phyloP scores from a whole-genome alignment of 2,888 invertebrate species.

The Drosophila diplacantha region DNA sequence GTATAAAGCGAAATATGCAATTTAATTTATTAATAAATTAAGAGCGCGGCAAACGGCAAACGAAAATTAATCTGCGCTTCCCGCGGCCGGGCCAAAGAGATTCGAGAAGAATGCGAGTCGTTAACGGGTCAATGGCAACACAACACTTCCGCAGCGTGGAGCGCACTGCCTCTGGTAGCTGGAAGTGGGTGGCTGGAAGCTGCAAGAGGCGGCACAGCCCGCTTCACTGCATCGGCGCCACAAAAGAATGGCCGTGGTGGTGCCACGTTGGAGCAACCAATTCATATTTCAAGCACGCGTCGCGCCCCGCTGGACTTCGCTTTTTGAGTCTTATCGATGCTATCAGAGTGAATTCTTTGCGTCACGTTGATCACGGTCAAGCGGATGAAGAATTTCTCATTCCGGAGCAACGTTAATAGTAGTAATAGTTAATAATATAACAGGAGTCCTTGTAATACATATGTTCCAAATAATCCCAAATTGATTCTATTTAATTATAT shows the following conservation, averaged over 20 bases:
- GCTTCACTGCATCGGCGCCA: slow-evolving; percentile 38
- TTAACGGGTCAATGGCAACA: slow-evolving; percentile 57
- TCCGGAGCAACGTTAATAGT: background rate
- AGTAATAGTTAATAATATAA: too few relatives aligned
- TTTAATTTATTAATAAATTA: slow-evolving; percentile 64
- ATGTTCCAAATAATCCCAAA: background rate
- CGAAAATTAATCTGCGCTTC: slow-evolving; percentile 50
- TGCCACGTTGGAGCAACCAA: slow-evolving; percentile 42
- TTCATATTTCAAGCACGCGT: slow-evolving; percentile 64
- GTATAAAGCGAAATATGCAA: slow-evolving; percentile 53
- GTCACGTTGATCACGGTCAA: slow-evolving; percentile 1
- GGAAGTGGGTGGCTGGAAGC: background rate
- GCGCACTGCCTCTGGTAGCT: background rate
- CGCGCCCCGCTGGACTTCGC: background rate
- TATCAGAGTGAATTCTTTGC: slow-evolving; percentile 1
- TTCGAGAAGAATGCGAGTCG: slow-evolving; percentile 44
- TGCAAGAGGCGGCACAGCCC: slow-evolving; percentile 21
- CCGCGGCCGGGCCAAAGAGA: slow-evolving; percentile 3
- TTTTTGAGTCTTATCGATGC: background rate
- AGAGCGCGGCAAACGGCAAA: slow-evolving; percentile 41
- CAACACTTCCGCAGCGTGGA: slow-evolving; percentile 15
- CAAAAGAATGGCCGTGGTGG: slow-evolving; percentile 3
- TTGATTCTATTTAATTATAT: background rate
- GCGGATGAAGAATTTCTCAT: background rate
- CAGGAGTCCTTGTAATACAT: background rate